Evolutionary conservation across 37 sponge, comb jelly and placozoan genomes (phyloP).

Genomic region (Beroe ovata): DNA sequence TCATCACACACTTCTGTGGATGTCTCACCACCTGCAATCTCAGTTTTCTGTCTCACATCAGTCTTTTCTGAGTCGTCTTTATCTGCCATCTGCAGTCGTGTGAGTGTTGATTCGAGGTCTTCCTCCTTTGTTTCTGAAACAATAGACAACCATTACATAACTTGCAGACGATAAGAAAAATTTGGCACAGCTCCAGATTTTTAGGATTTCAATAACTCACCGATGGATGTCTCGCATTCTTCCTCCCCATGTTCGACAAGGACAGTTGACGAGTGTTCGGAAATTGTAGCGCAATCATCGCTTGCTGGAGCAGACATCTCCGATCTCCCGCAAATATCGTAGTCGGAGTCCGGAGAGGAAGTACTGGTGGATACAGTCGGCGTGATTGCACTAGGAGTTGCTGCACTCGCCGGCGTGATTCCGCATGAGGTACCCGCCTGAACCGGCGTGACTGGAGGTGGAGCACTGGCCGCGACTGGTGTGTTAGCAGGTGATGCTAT

Average conservation of each 20-base stretch:
- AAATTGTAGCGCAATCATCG: neutral
- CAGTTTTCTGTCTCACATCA: neutral
- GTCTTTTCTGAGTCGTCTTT: no score
- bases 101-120: no score
- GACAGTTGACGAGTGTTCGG: constrained; percentile 19
- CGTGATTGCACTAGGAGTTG: neutral
- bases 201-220: no score
- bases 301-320: neutral
- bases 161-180: no score
- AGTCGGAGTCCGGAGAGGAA: neutral
- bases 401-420: neutral
- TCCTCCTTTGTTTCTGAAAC: no score
- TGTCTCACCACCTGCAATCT: neutral
- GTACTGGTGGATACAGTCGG: neutral
- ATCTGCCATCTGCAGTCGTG: no score
- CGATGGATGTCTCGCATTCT: neutral
- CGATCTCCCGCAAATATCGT: neutral
- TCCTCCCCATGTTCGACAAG: neutral
- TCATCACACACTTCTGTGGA: neutral
- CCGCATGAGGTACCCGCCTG: neutral
- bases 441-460: neutral
- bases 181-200: no score
- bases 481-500: neutral
- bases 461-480: neutral
- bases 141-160: no score